Percentiles rank a stretch among this genome's conserved stretches.
Conservation (phyloP, 2,113 vertebrate species). For the Hippocampus barbouri region DNA sequence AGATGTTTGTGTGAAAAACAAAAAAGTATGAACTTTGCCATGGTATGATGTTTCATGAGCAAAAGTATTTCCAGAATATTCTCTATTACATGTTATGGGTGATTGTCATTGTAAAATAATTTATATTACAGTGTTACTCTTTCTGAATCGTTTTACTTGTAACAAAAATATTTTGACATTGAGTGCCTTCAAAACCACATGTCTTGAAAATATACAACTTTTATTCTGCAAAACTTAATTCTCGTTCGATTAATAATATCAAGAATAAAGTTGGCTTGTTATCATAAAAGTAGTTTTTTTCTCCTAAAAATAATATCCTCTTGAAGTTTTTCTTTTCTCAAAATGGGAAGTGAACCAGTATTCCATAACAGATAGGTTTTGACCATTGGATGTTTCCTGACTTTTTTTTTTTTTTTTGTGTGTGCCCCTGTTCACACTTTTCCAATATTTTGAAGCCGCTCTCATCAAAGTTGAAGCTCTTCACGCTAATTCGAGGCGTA, state of each 20-base stretch:
- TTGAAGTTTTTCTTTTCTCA: neutral
- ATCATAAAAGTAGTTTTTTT: neutral
- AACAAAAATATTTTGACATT: no score
- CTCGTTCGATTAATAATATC: neutral
- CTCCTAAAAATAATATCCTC: neutral
- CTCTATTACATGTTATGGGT: neutral
- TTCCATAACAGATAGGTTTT: neutral
- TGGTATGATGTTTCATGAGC: neutral
- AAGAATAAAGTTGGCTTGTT: neutral
- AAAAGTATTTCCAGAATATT: neutral
- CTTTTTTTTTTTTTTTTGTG: neutral
- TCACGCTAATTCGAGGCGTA: constrained; percentile 46
- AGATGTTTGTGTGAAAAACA: neutral
- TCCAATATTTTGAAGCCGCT: constrained; percentile 17
- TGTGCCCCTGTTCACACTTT: neutral
- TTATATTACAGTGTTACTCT: neutral
- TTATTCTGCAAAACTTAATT: neutral
- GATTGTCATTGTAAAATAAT: neutral
- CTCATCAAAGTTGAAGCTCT: constrained; percentile 36
- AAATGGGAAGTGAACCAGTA: neutral
- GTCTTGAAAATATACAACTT: neutral
- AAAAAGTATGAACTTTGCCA: neutral
- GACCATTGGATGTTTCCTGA: neutral
- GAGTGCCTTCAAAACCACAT: no score
- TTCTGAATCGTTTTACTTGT: no score